phyloP scores from a whole-genome alignment of 2,797 vertebrate species.

The Salmo trutta region DNA sequence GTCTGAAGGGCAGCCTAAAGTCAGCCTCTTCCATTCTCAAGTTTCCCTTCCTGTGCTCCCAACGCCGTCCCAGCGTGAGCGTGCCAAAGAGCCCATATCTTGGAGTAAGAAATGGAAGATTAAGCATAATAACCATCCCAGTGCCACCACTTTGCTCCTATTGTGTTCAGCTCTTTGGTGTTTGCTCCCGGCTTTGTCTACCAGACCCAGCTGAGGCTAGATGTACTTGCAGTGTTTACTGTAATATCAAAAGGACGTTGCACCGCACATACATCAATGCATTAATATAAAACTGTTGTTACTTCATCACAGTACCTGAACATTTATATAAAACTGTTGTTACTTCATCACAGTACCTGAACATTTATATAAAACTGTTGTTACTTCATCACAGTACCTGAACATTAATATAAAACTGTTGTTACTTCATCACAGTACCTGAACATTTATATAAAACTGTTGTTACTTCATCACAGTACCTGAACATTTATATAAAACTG shows the following conservation, averaged over 20 bases:
- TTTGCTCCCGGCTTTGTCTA: conserved; percentile 44
- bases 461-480: too few species aligned
- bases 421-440: too few species aligned
- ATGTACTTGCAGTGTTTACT: conserved; percentile 29
- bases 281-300: background rate
- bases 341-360: too few species aligned
- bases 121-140: conserved; percentile 58
- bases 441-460: too few species aligned
- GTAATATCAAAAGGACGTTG: conserved; percentile 10
- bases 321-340: too few species aligned
- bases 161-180: conserved; percentile 52
- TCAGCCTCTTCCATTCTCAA: conserved; percentile 87
- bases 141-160: conserved; percentile 47
- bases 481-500: too few species aligned
- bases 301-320: background rate
- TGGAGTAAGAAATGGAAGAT: conserved; percentile 50
- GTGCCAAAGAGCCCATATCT: conserved; percentile 48
- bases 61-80: conserved; percentile 47
- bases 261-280: background rate
- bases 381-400: too few species aligned
- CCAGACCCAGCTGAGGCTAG: conserved; percentile 44
- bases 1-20: conserved; percentile 99
- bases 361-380: too few species aligned
- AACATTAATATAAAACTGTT: too few species aligned
- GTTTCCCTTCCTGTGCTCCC: conserved; percentile 75